Evolutionary conservation across 2,113 vertebrate species (phyloP), one percentile per base, ranked within the genome.

Genomic region (Phoxinus phoxinus): DNA sequence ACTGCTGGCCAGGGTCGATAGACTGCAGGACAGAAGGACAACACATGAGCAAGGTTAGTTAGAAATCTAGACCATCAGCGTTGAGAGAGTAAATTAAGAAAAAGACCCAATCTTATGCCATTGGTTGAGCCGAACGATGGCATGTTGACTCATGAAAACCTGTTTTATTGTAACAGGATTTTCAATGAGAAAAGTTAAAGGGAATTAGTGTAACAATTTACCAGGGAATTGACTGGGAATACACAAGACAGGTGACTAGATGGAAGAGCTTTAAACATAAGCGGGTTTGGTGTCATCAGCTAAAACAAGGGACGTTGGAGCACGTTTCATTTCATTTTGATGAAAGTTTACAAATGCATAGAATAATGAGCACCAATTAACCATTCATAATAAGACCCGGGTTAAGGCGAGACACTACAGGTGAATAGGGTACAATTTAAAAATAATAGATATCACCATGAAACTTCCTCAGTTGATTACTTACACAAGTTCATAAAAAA

Each of bases 1-100:
- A 99, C 93, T 98, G 97, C 90, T 99, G 98, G 25, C 97, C 96
- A 0, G 98, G 97, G 88, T 99, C 98, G 86, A 99, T 93, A 87
- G 97, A 98, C 97, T 98, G 87, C 17, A 83, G n/a, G 69, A 63
- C 10, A 86, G 27, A 59, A 12, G 44, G 35, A 86, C 65, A n/a
- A 86, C 89, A 53, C 83, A 72, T 17, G 46, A 78, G 13, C 3
- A 25, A 1, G 53, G 23, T 30, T 32, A 6, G 46, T 53, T 41
- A 79, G 23, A 78, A 59, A 58, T 27, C 25, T 76, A 56, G 19
- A 76, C 27, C 17, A 37, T n/a, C 19, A 37, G 9, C 65, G 4
- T 21, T 35, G 30, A 69, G 17, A 35, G 6, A 23, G 27, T 56
- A 41, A 71, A 71, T 35, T 3, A 71, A 71, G 67, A 41, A 71